Evolutionary conservation across 2,797 vertebrate genomes (phyloP), one percentile per base, ranked within the genome.

Genomic region (Mionectes olivaceus): DNA sequence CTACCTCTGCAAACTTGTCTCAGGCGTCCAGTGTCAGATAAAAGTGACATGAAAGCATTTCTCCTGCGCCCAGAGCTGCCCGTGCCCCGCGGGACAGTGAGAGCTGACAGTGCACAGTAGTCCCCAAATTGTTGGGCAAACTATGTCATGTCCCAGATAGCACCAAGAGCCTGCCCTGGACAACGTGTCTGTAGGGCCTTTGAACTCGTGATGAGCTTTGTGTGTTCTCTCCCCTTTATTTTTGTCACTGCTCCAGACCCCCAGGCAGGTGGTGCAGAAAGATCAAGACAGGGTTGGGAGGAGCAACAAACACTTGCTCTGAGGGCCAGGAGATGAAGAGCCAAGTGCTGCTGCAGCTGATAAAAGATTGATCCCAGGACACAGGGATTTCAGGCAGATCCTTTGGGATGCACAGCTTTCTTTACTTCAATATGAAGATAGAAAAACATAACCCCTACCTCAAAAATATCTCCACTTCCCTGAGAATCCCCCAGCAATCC

Each of bases 131-230:
- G 89, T 14, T 92, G 57, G 52, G 91, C 41, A 46, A 69, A 37
- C 93, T 87, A 96, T 95, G 96, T 88, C 95, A 89, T 39, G 89
- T 85, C 70, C 67, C 59, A 93, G 93, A 89, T 73, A 88, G 88
- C 65, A 28, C 18, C 10, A 30, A 35, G 39, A 43, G 90, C 80
- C 83, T 23, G 70, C 55, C 11, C 60, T 15, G 33, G 41, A 56
- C 95, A 69, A 65, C 73, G 90, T 59, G 89, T 61, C 44, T 13
- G 50, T 50, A 35, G 76, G 39, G 63, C 89, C 96, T 97, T 93
- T 93, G 95, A 96, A 92, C 89, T 68, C 43, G 16, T 80, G 84
- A 95, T 33, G 87, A 92, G 94, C 90, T 88, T 50, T 33, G 85
- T 2, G 9, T 23, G 65, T 4, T 84, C 43, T 87, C 80, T 86